Conservation (phyloP, 2,113 vertebrate species). For the Microtus richardsoni region DNA sequence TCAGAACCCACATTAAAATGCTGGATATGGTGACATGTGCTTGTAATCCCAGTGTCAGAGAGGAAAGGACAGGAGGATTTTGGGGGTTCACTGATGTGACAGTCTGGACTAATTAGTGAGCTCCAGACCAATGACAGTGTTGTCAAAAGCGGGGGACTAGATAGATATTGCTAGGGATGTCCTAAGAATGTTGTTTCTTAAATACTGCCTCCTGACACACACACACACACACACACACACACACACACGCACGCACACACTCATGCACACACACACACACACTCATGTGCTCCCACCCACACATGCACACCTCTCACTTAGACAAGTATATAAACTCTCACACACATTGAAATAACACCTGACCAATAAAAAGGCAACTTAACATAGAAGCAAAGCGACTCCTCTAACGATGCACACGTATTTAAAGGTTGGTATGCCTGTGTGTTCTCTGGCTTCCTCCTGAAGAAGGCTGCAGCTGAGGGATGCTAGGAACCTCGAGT, state of each 20-base stretch:
- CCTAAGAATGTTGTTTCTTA: background rate
- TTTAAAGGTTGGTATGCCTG: background rate
- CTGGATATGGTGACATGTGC: background rate
- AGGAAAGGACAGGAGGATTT: background rate
- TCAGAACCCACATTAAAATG: background rate
- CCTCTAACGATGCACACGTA: background rate
- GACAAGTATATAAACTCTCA: background rate
- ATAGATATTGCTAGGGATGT: background rate
- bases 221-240: no score
- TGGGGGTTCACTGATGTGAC: background rate
- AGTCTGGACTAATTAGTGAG: background rate
- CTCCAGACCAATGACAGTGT: background rate
- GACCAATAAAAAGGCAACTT: background rate
- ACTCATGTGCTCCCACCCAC: background rate
- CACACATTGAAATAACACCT: background rate
- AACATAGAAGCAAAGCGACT: background rate
- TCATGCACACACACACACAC: background rate
- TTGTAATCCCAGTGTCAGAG: background rate
- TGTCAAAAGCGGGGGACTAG: background rate
- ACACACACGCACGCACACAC: background rate
- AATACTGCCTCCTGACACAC: background rate
- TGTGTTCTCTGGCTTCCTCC: background rate
- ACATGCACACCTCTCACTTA: no score
- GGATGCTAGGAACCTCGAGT: fast-evolving
- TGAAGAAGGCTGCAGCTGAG: background rate